These are phyloP conservation scores for Sula dactylatra DNA, from an alignment of 2,113 vertebrate species.

Conservation along the genomic window DNA sequence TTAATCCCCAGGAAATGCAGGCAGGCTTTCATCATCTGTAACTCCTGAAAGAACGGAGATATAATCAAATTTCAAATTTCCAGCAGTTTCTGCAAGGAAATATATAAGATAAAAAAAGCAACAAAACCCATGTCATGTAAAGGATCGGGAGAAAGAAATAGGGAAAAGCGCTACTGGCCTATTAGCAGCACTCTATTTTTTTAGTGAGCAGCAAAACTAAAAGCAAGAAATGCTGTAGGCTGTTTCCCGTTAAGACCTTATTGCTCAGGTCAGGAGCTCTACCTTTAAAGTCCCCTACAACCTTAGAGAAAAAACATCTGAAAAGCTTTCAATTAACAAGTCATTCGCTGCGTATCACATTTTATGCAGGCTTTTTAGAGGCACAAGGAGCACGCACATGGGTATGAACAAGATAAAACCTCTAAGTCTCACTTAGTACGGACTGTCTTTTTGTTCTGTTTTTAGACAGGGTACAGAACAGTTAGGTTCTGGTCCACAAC, in stretches of 20 bases:
- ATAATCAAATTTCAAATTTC: background rate
- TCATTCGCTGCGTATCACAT: background rate
- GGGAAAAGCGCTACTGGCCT: background rate
- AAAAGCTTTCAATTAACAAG: background rate
- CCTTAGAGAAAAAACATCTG: background rate
- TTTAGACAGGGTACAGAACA: background rate
- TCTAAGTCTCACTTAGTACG: background rate
- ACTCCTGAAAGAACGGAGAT: background rate
- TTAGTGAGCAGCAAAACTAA: background rate
- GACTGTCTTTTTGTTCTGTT: background rate
- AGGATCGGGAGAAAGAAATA: background rate
- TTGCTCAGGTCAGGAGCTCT: background rate
- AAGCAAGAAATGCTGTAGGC: background rate
- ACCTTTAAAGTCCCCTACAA: background rate
- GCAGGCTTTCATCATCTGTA: background rate
- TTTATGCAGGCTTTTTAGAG: background rate
- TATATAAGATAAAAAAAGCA: background rate
- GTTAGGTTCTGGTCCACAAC: background rate
- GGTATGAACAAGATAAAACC: background rate
- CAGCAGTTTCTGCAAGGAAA: background rate
- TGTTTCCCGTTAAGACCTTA: background rate
- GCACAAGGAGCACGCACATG: background rate
- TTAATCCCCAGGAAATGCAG: background rate
- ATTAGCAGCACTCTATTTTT: background rate
- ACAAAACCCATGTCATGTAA: background rate